Conservation (phyloP, 2,888 invertebrate species). For the Clunio marinus region DNA sequence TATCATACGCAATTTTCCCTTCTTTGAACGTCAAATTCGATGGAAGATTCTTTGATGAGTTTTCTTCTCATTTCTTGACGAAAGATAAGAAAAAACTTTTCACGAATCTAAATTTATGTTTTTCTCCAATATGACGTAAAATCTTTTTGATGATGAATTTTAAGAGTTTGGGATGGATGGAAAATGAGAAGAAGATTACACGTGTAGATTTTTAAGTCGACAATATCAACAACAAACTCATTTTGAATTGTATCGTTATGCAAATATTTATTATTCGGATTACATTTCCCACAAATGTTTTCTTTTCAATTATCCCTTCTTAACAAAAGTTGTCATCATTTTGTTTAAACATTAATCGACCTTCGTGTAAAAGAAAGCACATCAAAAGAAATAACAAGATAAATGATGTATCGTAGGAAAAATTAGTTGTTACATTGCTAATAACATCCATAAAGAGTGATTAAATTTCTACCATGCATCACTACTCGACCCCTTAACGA, state of each 20-base stretch:
- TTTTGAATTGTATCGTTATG: too few species aligned
- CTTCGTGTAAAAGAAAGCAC: not conserved
- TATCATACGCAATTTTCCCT: conserved; percentile 11
- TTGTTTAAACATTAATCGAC: not conserved
- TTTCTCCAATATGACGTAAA: too few species aligned
- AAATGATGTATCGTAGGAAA: conserved; percentile 29
- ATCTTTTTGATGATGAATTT: conserved; percentile 4
- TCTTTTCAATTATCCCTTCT: conserved; percentile 4
- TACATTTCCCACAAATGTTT: conserved; percentile 33
- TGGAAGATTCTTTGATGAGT: conserved; percentile 36
- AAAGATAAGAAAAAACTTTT: not conserved
- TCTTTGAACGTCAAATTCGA: conserved; percentile 9
- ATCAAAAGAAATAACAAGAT: conserved; percentile 5
- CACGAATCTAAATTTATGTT: not conserved
- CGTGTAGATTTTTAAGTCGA: not conserved
- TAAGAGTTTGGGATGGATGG: not conserved
- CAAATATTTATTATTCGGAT: conserved; percentile 19
- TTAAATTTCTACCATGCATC: conserved; percentile 19
- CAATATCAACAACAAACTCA: too few species aligned
- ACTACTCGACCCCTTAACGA: conserved; percentile 38
- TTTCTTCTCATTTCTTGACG: not conserved
- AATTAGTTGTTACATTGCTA: conserved; percentile 34
- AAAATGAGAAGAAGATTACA: not conserved
- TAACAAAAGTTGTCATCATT: not conserved
- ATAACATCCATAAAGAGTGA: conserved; percentile 33